phyloP scores from a whole-genome alignment of 2,797 vertebrate species.

The Diplodus puntazzo region DNA sequence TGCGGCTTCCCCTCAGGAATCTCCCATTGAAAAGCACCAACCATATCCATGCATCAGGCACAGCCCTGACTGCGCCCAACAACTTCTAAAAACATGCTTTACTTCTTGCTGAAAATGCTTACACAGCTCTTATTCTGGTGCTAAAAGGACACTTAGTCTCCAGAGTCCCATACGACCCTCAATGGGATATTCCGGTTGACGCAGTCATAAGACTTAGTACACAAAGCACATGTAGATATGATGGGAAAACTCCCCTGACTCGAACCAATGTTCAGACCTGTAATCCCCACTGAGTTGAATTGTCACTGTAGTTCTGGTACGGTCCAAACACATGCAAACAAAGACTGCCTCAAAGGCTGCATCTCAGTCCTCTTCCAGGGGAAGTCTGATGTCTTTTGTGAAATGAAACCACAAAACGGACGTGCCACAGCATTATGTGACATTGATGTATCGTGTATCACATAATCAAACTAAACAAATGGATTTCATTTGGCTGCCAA shows the following conservation, averaged over 20 bases:
- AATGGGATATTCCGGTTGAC: background rate
- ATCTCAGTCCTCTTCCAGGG: background rate
- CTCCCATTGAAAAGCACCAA: too few species aligned
- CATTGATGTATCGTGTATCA: background rate
- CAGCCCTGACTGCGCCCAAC: too few species aligned
- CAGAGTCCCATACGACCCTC: too few species aligned
- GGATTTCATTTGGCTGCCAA: background rate
- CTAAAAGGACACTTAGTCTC: too few species aligned
- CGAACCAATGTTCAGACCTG: too few species aligned
- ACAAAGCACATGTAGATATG: background rate
- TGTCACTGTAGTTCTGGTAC: background rate
- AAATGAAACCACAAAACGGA: background rate
- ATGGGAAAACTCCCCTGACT: background rate
- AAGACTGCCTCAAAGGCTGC: background rate
- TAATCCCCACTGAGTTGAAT: background rate
- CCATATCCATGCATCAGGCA: too few species aligned
- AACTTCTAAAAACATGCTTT: too few species aligned
- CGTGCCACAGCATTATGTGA: background rate
- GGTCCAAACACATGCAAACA: background rate
- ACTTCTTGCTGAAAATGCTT: too few species aligned
- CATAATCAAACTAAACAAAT: constrained; percentile 9
- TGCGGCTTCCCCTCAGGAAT: too few species aligned
- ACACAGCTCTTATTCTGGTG: too few species aligned
- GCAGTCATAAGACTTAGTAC: background rate
- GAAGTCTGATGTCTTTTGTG: background rate